Evolutionary conservation across 2,888 invertebrate species (phyloP), one percentile per base, ranked within the genome.

Genomic region (Meandrusa payeni): DNA sequence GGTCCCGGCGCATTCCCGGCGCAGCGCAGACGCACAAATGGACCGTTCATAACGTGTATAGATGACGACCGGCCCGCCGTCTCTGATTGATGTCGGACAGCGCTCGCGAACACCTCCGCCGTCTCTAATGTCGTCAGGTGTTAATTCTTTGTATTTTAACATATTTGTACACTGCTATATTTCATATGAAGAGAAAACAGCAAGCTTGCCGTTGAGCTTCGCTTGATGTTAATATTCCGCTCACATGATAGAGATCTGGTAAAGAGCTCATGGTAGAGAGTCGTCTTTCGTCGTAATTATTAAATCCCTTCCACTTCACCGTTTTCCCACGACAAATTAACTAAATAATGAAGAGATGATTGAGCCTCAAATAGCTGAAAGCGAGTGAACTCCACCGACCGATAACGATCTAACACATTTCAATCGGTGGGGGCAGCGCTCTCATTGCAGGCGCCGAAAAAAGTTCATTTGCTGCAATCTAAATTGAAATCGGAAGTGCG

Each of bases 21-120:
- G n/a, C n/a, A n/a, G n/a, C 28, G 45, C 33, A 40, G 43, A 7
- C 50, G 47, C 54, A 45, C 54, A 75, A 75, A 76, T 74, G 69
- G 64, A 62, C 73, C 70, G 64, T 45, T 51, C 51, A 72, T 75
- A 75, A 74, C 76, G 64, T 59, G 59, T 70, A 73, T 70, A 70
- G 69, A 76, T 72, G 70, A 69, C 69, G 69, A 65, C 64, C 55
- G 52, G 48, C 47, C 41, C 58, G 49, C 46, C 54, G 54, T 41
- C 26, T 33, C 57, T 57, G 58, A 61, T 61, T 56, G 61, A 61
- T 60, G 60, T 47, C 44, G 46, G n/a, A 2, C 3, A 5, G 11
- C 1, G 5, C 11, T n/a, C 11, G 9, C 11, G 22, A 22, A 22
- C 11, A 2, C 2, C 26, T 5, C 11, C 10, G 6, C 11, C 11